Conservation (phyloP, 2,113 vertebrate species). For the Balaenoptera acutorostrata region DNA sequence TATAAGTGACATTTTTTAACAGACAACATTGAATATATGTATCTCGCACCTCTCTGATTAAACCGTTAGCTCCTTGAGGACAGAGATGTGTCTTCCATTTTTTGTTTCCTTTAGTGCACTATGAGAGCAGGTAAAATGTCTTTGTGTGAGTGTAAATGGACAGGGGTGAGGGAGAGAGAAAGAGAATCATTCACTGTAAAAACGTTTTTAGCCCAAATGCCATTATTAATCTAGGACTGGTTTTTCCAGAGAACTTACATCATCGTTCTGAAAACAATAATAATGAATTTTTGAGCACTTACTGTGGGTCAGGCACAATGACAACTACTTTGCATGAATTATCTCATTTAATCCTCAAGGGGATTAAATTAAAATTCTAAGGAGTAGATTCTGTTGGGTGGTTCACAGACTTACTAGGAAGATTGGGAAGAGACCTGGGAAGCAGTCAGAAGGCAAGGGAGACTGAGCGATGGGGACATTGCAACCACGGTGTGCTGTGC, state of each 20-base stretch:
- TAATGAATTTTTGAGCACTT: not conserved
- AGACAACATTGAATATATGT: not conserved
- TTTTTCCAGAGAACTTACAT: not conserved
- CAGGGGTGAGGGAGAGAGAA: not conserved
- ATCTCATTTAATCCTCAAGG: not conserved
- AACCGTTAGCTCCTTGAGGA: not conserved
- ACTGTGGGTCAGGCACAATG: not conserved
- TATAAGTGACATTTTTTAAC: not conserved
- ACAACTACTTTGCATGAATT: not conserved
- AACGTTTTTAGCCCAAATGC: not conserved
- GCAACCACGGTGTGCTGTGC: not conserved
- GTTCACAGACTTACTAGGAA: not conserved
- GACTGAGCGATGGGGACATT: not conserved
- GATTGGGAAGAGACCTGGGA: not conserved
- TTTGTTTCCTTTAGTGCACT: not conserved
- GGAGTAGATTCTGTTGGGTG: not conserved
- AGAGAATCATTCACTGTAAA: not conserved
- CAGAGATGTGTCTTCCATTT: not conserved
- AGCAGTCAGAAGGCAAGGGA: not conserved
- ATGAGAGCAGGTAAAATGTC: not conserved
- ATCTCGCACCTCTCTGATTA: not conserved
- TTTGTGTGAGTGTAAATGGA: not conserved
- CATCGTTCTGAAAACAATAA: not conserved
- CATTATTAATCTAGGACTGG: not conserved
- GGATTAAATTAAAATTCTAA: not conserved